These are phyloP conservation scores for Camponotus floridanus DNA, from an alignment of 1,140 invertebrate genomes.

Conservation along the genomic window DNA sequence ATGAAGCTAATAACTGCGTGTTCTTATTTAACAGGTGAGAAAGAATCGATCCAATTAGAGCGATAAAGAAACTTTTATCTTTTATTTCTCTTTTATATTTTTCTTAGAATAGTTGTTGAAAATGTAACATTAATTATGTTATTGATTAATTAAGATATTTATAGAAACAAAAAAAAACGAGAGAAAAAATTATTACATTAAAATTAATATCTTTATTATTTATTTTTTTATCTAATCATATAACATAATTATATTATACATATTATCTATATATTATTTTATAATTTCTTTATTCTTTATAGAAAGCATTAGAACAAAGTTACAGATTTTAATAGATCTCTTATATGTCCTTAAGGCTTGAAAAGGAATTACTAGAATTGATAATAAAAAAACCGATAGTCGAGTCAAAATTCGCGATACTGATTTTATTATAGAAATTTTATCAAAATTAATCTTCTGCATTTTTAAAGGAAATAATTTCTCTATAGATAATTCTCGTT, in stretches of 20 bases:
- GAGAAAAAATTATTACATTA: background rate
- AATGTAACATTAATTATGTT: background rate
- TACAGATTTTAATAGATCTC: background rate
- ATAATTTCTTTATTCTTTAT: background rate
- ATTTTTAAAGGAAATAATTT: background rate
- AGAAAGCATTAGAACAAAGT: background rate
- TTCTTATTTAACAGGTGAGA: background rate
- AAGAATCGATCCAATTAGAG: background rate
- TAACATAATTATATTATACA: too few species aligned
- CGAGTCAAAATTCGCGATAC: background rate
- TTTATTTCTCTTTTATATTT: background rate
- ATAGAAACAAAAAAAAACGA: background rate
- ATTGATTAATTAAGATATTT: background rate
- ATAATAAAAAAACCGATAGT: background rate
- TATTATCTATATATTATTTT: too few species aligned
- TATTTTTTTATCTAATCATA: too few species aligned
- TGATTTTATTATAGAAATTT: background rate
- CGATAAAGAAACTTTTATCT: background rate
- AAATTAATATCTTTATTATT: background rate
- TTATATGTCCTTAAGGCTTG: background rate
- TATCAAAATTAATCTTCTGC: background rate
- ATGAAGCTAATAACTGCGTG: background rate
- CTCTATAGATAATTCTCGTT: background rate
- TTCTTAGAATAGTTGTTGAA: background rate
- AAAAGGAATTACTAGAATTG: background rate